Base-by-base conservation (phyloP, 2,888 invertebrate species). In the Hirtodrosophila duncani region DNA sequence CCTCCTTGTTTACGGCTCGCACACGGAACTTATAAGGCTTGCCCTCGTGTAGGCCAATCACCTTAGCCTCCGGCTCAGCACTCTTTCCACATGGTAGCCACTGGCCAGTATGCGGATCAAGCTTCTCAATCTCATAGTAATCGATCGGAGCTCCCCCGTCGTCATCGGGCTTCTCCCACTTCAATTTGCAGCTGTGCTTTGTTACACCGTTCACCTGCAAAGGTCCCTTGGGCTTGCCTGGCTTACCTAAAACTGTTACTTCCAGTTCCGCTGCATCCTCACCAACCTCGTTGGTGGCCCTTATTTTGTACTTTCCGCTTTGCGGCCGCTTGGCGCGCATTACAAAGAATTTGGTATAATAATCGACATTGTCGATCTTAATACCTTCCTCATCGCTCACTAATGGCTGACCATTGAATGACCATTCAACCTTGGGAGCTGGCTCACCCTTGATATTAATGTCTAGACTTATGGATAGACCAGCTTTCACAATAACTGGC, bases 11-110 rank as follows among this genome's bases (percentile, higher is more conserved):
- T 41, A 99, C 97, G 11, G 99, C 98, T 81, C 94, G 94, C 0
- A 99, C 99, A 34, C 99, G 91, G 91, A 99, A 99, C 89, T 98
- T 97, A 88, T 99, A 99, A 0, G 96, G 94, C 86, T 99, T 99
- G 77, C 97, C 97, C 85, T 97, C 96, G 71, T 94, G 93, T 31
- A 98, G 88, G 0, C 96, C 96, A 4, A 91, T 91, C 3, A 94
- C 89, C 67, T 93, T 95, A 0, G 94, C 93, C 88, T 95, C 95
- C 16, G 95, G 94, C 79, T 94, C 95, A 46, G 92, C 92, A 27
- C 95, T 92, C 53, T 94, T 93, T 11, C 94, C 96, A 81, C 95
- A 96, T 5, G 96, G 94, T 41, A 96, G 90, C 99, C 98, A 99
- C 88, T 94, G 92, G 57, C 96, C 96, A 31, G 96, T 95, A 41